Base-by-base conservation (phyloP, 2,888 invertebrate genomes). In the Phyllotreta cruciferae region DNA sequence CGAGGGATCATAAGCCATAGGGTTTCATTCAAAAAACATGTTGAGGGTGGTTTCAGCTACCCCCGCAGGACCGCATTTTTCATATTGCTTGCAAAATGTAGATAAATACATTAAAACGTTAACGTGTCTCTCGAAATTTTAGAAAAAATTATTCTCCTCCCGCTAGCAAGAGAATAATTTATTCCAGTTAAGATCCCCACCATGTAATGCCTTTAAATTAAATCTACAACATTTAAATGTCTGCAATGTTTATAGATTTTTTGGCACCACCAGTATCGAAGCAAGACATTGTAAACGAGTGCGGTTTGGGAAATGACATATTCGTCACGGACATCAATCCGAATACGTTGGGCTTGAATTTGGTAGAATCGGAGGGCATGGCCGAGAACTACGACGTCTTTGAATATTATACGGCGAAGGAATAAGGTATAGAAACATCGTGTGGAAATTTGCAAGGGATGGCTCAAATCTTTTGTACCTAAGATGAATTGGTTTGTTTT, bases 241-340 rank as follows among this genome's bases (percentile, higher is more conserved):
- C 38, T 60, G 39, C 60, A 52, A 52, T 52, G 9, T 71, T 77
- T 78, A 39, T 77, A 85, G 86, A 85, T 77, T 86, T 86, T 71
- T 77, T 86, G 64, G 84, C 85, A 71, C 85, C 85, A 45, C 79
- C 81, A 63, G 90, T 92, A 53, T 89, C 92, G 38, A 90, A 91
- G 74, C 91, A 92, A 76, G 88, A 91, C 71, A 88, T 91, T 3
- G 90, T 90, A 6, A 85, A 89, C 66, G 93, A 92, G 77, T 91
- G 91, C 70, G 92, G 92, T 0, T 83, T 93, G 14, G 82, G 86
- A n/a, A 83, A 81, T 36, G 83, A 84, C 60, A 85, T 84, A 70
- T 77, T 85, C 35, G 84, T 85, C 7, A 85, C 85, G 1, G 85
- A 85, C 69, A 73, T 85, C 56, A 85, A 85, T 71, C 84, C 85